Base-by-base conservation (phyloP, 2,888 invertebrate species). In the Alloscopus bannaensis region DNA sequence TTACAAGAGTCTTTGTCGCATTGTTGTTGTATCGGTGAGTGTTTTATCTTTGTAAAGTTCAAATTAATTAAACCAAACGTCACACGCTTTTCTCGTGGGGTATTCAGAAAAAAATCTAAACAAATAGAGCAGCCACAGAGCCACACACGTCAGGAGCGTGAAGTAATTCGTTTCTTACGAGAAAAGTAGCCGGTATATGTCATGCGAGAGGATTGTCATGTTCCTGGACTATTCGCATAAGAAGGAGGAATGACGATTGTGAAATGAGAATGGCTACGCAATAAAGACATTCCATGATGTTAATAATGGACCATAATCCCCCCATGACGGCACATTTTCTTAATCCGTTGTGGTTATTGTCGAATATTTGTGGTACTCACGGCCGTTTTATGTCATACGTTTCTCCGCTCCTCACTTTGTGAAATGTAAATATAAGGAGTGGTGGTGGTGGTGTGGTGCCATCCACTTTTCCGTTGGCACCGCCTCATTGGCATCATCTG, bases 261-360 rank as follows among this genome's bases (percentile, higher is more conserved):
- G 78, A 79, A 83, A 83, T 83, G 83, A 83, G 79, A 83, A 83
- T 83, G 83, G 72, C 80, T 66, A 13, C 64, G 79, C 81, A 83
- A 83, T 83, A 83, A 83, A 83, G 81, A 81, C 83, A 81, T 83
- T 83, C 83, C 83, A 83, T 83, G 83, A 83, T 83, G 83, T 81
- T 83, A 83, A 83, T 83, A 83, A 83, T 83, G 79, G 83, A 83
- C 83, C 81, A 83, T 83, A 81, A 83, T 81, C 62, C 81, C 79
- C 73, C 77, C 81, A 73, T 81, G 81, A 81, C 75, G 81, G 77
- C 73, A 75, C 83, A 81, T 79, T 83, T 81, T 80, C 78, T 81
- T 81, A 83, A 83, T 81, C 81, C 81, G 73, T 83, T 75, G 83
- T 81, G 75, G 81, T 81, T 81, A 81, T 81, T 81, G 81, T 71